Percentiles rank a stretch among this genome's conserved stretches.
Evolutionary conservation across 2,797 vertebrate genomes (phyloP).

Genomic region (Tympanoctomys barrerae): DNA sequence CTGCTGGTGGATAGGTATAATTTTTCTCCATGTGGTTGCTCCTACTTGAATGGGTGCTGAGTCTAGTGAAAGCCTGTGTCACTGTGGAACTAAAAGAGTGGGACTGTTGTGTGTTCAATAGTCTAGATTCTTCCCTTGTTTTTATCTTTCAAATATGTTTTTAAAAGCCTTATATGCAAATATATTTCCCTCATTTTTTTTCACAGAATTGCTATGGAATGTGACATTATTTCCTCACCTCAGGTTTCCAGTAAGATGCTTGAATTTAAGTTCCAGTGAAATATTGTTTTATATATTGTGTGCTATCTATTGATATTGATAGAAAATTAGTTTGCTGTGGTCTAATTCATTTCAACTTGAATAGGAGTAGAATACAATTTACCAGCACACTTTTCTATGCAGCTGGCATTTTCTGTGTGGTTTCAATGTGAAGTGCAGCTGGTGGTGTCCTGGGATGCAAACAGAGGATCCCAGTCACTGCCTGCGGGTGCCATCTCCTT

Average conservation of each 20-base stretch:
- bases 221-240: not conserved
- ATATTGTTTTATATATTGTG: not conserved
- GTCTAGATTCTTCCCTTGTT: not conserved
- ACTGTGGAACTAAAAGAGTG: not conserved
- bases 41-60: not conserved
- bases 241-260: not conserved
- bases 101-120: not conserved
- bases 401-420: not conserved
- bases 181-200: not conserved
- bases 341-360: conserved; percentile 24
- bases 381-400: not conserved
- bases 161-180: not conserved
- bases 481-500: not conserved
- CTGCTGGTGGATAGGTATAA: not conserved
- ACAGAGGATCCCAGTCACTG: not conserved
- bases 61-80: not conserved
- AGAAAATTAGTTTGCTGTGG: not conserved
- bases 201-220: not conserved
- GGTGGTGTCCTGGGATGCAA: not conserved
- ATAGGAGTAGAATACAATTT: not conserved
- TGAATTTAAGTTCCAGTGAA: not conserved
- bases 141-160: not conserved
- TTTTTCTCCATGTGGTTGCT: not conserved
- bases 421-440: not conserved
- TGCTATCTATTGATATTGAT: not conserved